Evolutionary conservation across 1,140 invertebrate genomes (phyloP).

Genomic region (Eriosoma lanigerum): DNA sequence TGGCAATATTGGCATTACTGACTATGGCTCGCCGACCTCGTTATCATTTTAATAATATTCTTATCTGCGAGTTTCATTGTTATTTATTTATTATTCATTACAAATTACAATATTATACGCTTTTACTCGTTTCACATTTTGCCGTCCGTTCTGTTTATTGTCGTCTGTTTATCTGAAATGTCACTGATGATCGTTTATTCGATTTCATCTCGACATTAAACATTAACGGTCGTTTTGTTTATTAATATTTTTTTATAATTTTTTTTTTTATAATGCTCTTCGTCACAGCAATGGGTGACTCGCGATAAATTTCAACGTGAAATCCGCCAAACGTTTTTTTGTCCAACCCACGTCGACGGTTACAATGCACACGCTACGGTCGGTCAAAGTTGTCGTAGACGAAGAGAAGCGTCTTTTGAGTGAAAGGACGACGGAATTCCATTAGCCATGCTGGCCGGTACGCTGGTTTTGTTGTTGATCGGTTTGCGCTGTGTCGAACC

Average conservation of each 20-base stretch:
- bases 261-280: neutral
- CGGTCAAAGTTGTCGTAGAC: neutral
- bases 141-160: neutral
- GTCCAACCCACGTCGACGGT: neutral
- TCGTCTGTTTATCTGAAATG: neutral
- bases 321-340: no score
- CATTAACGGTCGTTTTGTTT: no score
- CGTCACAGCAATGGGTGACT: neutral
- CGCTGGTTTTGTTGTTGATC: neutral
- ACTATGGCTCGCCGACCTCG: no score
- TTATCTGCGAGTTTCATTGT: neutral
- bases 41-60: neutral
- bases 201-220: no score
- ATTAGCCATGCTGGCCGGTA: neutral
- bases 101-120: no score
- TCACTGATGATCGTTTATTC: no score
- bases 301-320: neutral
- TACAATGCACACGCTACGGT: neutral
- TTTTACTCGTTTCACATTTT: neutral
- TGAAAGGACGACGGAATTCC: neutral
- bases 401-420: neutral
- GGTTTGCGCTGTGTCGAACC: neutral
- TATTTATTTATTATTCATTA: neutral
- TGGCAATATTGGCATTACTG: neutral
- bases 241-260: no score